Conservation (phyloP, 1,140 invertebrate species). For the Drosophila gunungcola region DNA sequence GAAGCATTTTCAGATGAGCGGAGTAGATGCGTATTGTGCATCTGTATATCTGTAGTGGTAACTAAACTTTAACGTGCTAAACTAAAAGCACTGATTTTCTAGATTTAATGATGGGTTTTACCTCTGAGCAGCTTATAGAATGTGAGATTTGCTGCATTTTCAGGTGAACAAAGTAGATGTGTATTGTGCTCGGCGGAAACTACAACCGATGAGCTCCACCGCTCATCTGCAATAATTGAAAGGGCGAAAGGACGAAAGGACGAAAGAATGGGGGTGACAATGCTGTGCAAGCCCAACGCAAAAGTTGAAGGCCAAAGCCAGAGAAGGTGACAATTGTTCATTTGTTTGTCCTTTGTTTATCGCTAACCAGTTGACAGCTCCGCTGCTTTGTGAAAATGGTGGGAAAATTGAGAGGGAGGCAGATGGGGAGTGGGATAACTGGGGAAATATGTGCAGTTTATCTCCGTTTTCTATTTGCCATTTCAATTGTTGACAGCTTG, state of each 20-base stretch:
- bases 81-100: too few relatives aligned
- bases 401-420: constrained; percentile 15
- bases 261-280: too few relatives aligned
- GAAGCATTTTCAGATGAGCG: constrained; percentile 17
- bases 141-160: constrained; percentile 16
- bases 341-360: constrained; percentile 45
- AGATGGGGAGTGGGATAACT: neutral
- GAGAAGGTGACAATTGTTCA: constrained; percentile 52
- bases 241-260: neutral
- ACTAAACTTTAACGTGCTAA: too few relatives aligned
- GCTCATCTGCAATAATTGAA: constrained; percentile 4
- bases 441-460: constrained; percentile 3
- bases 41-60: too few relatives aligned
- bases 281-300: neutral
- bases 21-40: too few relatives aligned
- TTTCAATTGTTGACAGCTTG: neutral
- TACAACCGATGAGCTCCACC: neutral
- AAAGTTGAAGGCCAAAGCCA: constrained; percentile 14
- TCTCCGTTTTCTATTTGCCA: neutral
- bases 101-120: neutral
- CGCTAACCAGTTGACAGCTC: constrained; percentile 30
- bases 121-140: constrained; percentile 9
- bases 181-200: too few relatives aligned
- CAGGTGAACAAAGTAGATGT: constrained; percentile 6
- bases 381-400: constrained; percentile 11